These are phyloP conservation scores for Spinibarbus caldwelli DNA, from an alignment of 2,797 vertebrate genomes.

Conservation along the genomic window DNA sequence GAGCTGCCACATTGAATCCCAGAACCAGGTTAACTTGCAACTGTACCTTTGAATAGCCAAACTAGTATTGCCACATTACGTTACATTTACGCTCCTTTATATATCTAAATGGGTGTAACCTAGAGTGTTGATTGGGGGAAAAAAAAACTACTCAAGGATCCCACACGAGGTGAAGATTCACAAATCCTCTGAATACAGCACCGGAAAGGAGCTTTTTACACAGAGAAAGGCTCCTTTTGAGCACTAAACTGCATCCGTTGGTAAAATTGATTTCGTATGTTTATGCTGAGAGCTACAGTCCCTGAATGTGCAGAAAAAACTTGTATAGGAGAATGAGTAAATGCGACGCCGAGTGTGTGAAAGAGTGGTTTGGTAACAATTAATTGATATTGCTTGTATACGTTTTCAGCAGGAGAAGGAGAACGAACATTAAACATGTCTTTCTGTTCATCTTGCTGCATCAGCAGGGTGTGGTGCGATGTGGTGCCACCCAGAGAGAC, in stretches of 20 bases:
- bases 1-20: slow-evolving; percentile 57
- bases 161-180: background rate
- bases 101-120: background rate
- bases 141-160: slow-evolving; percentile 4
- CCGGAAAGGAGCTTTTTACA: background rate
- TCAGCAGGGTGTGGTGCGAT: slow-evolving; percentile 43
- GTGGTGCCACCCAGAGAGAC: slow-evolving; percentile 44
- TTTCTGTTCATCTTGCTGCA: slow-evolving; percentile 32
- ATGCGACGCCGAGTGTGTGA: slow-evolving; percentile 19
- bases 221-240: background rate
- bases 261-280: slow-evolving; percentile 23
- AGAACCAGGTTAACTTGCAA: slow-evolving; percentile 47
- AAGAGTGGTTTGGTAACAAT: slow-evolving; percentile 34
- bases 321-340: slow-evolving; percentile 41
- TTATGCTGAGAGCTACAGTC: slow-evolving; percentile 36
- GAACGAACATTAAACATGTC: slow-evolving; percentile 35
- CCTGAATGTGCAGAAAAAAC: slow-evolving; percentile 9
- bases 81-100: background rate
- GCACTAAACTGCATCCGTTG: slow-evolving; percentile 22
- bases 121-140: background rate
- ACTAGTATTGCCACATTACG: slow-evolving; percentile 27
- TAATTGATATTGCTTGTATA: slow-evolving; percentile 48
- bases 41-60: slow-evolving; percentile 48
- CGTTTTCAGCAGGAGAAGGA: slow-evolving; percentile 30
- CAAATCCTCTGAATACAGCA: slow-evolving; percentile 6